Conservation (phyloP, 2,113 vertebrate species). For the Balaenoptera acutorostrata region DNA sequence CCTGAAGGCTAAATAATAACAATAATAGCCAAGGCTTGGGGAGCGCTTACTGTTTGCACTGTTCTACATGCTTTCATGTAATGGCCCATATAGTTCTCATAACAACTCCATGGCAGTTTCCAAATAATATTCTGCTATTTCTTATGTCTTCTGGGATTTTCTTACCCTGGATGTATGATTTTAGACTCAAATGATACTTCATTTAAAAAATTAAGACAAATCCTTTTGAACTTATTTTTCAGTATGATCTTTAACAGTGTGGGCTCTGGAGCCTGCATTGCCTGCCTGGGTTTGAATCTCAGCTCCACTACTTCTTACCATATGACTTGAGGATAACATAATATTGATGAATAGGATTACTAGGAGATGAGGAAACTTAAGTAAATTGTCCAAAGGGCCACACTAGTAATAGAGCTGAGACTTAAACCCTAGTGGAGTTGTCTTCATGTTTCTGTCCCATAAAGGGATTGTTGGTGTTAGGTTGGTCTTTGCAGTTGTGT, state of each 20-base stretch:
- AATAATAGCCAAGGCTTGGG: rapidly evolving
- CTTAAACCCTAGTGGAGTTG: not conserved
- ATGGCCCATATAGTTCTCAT: too few species aligned
- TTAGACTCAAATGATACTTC: not conserved
- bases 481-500: not conserved
- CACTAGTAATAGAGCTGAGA: not conserved
- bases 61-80: rapidly evolving
- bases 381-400: not conserved
- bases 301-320: not conserved
- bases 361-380: not conserved
- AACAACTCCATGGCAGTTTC: not conserved
- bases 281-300: not conserved
- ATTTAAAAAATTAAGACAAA: not conserved
- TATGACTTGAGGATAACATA: not conserved
- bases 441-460: not conserved
- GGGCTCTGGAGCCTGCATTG: not conserved
- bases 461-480: not conserved
- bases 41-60: rapidly evolving
- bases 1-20: not conserved
- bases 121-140: not conserved
- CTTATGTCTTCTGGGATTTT: not conserved
- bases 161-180: not conserved
- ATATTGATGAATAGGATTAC: not conserved
- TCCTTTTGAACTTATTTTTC: not conserved
- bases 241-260: not conserved